Conservation (phyloP, 2,888 invertebrate species). For the Acanthopleura granulata region DNA sequence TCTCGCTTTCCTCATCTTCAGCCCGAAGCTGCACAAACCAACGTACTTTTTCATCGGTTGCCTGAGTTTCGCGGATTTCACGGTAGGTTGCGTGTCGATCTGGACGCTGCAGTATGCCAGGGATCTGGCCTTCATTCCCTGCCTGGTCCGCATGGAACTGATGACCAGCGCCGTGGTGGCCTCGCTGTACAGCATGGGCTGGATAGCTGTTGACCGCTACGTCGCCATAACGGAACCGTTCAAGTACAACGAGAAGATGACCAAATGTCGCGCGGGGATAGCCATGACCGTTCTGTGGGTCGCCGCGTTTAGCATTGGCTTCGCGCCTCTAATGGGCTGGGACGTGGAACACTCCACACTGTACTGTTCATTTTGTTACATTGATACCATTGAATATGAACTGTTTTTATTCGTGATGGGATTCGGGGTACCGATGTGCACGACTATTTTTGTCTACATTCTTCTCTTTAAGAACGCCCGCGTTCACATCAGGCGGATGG, state of each 20-base stretch:
- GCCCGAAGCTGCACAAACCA: slow-evolving; percentile 39
- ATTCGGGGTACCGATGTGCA: slow-evolving; percentile 38
- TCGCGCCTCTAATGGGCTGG: slow-evolving; percentile 55
- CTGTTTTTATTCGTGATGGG: slow-evolving; percentile 36
- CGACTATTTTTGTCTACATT: slow-evolving; percentile 42
- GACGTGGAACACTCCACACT: slow-evolving; percentile 29
- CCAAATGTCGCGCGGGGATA: slow-evolving; percentile 34
- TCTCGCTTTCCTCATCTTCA: slow-evolving; percentile 33
- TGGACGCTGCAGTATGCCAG: slow-evolving; percentile 41
- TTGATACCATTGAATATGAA: slow-evolving; percentile 41
- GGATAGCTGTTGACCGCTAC: slow-evolving; percentile 55
- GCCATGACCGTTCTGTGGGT: slow-evolving; percentile 41
- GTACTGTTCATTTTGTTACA: slow-evolving; percentile 50
- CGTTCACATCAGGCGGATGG: slow-evolving; percentile 49
- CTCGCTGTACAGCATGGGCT: slow-evolving; percentile 45
- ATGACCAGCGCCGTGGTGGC: slow-evolving; percentile 39
- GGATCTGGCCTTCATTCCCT: slow-evolving; percentile 37
- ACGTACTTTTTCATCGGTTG: slow-evolving; percentile 45
- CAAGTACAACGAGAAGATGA: slow-evolving; percentile 45
- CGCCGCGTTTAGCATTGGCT: slow-evolving; percentile 44
- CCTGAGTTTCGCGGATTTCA: slow-evolving; percentile 44
- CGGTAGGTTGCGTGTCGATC: slow-evolving; percentile 46
- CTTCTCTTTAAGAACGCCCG: slow-evolving; percentile 41
- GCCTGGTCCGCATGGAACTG: slow-evolving; percentile 45
- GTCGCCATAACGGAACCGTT: slow-evolving; percentile 53